phyloP scores from a whole-genome alignment of 2,113 vertebrate species.

The Pithys albifrons region DNA sequence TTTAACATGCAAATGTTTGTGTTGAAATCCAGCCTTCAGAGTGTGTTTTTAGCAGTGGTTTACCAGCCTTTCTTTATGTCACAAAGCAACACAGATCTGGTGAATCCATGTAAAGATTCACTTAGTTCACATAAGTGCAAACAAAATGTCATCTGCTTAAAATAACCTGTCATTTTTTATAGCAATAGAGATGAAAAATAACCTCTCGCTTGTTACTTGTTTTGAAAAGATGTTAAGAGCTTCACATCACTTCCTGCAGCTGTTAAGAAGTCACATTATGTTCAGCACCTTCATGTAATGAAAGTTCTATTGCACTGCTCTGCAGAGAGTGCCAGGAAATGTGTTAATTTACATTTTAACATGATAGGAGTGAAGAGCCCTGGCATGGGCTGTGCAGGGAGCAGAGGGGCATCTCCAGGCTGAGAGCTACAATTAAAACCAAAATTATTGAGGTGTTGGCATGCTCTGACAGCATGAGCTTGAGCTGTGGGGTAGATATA shows the following conservation, averaged over 20 bases:
- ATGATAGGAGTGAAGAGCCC: not conserved
- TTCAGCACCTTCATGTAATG: constrained; percentile 3
- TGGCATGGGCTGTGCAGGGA: not conserved
- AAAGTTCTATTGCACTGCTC: not conserved
- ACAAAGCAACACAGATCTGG: not conserved
- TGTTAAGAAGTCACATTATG: constrained; percentile 24
- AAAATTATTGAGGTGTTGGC: constrained; percentile 28
- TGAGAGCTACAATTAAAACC: not conserved
- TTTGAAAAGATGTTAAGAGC: constrained; percentile 31
- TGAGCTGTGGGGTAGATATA: not conserved
- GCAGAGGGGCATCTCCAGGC: not conserved
- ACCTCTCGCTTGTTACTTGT: not conserved
- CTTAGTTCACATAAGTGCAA: not conserved
- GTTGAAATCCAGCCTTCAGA: not conserved
- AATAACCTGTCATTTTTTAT: not conserved
- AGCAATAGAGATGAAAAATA: not conserved
- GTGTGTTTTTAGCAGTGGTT: not conserved
- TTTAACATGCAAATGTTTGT: not conserved
- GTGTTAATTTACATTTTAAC: not conserved
- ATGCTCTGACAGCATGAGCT: not conserved
- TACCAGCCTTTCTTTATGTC: not conserved
- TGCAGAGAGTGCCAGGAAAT: constrained; percentile 5
- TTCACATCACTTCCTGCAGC: constrained; percentile 4
- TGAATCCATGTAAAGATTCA: not conserved
- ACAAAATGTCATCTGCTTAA: not conserved